Base-by-base conservation (phyloP, 2,797 vertebrate species). In the Philypnodon macrostomus region DNA sequence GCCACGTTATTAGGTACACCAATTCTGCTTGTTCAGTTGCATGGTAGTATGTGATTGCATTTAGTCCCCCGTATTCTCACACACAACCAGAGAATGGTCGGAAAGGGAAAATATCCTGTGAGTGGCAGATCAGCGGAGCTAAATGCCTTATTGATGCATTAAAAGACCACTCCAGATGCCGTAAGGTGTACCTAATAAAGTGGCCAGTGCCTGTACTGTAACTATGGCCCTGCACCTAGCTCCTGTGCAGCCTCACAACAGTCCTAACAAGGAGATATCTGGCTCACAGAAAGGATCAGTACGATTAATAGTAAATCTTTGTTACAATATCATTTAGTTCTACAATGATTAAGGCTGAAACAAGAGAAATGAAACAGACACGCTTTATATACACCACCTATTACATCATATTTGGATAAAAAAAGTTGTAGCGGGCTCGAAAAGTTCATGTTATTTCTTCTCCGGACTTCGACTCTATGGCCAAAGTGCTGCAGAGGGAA, bases 261-360 rank as follows among this genome's bases (percentile, higher is more conserved):
- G 13, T 41, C 39, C 4, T 16, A n/a, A 27, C 7, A 1, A 14
- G 0, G 14, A 37, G 14, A 24, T 17, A 31, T 47, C 13, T 4
- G 35, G 15, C 37, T 61, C 38, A 52, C 59, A 55, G 42, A 46
- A 61, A 59, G 59, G 67, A 70, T 69, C 42, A 65, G 54, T 61
- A 74, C 33, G 61, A 56, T 64, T 59, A 36, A 58, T 73, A 78
- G 32, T 67, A 79, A 77, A 51, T 12, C 19, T 53, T 53, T 7
- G 53, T 74, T 75, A 82, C 73, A 61, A 66, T 75, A 77, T 77
- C 58, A 49, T 80, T 80, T 79, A 85, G 70, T 67, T 79, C 75
- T 76, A 87, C 75, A 72, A 81, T 78, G 63, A 73, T 76, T 79
- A 85, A 84, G 84, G 84, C 77, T 79, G 81, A 80, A 79, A 72